Conservation (phyloP, 2,113 vertebrate genomes). For the Pycnonotus jocosus region DNA sequence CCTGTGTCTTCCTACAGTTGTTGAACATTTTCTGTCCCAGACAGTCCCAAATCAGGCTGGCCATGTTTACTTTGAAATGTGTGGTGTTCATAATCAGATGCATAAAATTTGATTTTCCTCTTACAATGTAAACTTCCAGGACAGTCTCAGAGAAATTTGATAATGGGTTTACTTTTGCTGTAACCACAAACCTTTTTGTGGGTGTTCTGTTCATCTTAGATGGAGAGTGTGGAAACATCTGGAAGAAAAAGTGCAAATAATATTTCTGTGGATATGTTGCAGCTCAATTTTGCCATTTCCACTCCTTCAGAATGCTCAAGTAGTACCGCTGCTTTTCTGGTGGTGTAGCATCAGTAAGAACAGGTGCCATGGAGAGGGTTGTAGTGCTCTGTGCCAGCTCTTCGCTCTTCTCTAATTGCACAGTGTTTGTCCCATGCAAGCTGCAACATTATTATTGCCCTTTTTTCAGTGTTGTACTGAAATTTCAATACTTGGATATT, state of each 20-base stretch:
- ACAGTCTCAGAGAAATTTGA: neutral
- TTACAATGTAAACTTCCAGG: neutral
- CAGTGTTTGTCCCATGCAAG: neutral
- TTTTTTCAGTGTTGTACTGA: neutral
- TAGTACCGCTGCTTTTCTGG: neutral
- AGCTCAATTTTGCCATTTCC: neutral
- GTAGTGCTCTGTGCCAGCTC: neutral
- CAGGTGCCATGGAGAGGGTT: neutral
- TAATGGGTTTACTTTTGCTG: neutral
- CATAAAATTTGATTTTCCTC: neutral
- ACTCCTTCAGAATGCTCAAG: neutral
- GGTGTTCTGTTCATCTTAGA: neutral
- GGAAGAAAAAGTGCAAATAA: neutral
- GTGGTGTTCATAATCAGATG: neutral
- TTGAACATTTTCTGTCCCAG: neutral
- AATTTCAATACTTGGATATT: neutral
- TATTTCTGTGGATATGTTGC: neutral
- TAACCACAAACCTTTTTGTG: neutral
- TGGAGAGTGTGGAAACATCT: neutral
- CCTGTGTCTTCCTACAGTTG: neutral
- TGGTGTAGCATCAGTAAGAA: neutral
- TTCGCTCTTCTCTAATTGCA: neutral
- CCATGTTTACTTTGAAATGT: neutral
- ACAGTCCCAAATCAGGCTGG: neutral
- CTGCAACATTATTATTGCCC: neutral